Base-by-base conservation (phyloP, 2,113 vertebrate genomes). In the Todiramphus chloris region DNA sequence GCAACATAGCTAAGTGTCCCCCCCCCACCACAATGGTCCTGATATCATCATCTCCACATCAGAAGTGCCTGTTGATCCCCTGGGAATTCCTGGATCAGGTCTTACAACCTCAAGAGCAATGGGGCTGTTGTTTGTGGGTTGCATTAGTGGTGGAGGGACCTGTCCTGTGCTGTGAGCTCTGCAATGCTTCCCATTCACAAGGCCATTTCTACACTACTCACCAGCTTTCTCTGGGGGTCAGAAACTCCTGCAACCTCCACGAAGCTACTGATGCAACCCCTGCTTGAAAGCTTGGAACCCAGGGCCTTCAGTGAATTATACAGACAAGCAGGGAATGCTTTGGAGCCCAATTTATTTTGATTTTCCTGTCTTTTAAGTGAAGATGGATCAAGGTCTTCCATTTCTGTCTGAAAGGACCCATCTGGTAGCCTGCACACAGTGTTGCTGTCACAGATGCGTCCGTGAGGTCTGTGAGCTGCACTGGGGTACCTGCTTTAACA, bases 11-110 rank as follows among this genome's bases (percentile, higher is more conserved):
- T 21, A 21, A 60, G 6, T 14, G 0, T n/a, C 48, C 69, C 33
- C 31, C 31, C 30, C 31, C 56, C 56, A 19, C 35, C 19, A 5
- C 0, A 0, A 2, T 11, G 2, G 1, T 24, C 64, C 51, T 0
- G 0, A 23, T 5, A 8, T 41, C 69, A 60, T 6, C 43, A 56
- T 28, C 50, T 56, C n/a, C 44, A 8, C 21, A 9, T 9, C 4
- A 48, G 25, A 31, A 37, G 44, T 16, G 30, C 27, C 18, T 56
- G 33, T 8, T 50, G 51, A 24, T 56, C 4, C 0, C 6, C 2
- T 44, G 41, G 67, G 70, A 24, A 20, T 28, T 25, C 44, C 73
- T 58, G 60, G 37, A 43, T 70, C 39, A 21, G 53, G 15, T 23
- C 27, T 63, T 30, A 13, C 10, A 51, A n/a, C 25, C 53, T 63